Evolutionary conservation across 2,797 vertebrate genomes (phyloP), one percentile per base, ranked within the genome.

Genomic region (Varecia variegata): DNA sequence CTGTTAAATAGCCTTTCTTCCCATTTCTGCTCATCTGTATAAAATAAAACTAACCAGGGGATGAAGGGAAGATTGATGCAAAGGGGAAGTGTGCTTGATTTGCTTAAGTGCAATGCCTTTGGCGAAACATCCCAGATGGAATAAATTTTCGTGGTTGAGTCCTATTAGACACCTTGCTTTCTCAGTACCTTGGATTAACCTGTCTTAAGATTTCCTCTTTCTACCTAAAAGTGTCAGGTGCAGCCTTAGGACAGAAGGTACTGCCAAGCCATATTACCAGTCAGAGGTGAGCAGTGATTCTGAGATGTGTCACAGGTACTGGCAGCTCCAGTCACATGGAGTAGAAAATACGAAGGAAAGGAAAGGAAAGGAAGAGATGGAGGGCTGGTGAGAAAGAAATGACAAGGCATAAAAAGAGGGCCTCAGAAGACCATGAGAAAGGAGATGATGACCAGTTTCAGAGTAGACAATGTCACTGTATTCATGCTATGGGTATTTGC

Each of bases 11-110:
- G 80, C 25, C 67, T 71, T 86, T 43, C 38, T 58, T 93, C 81
- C 45, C 23, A 88, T 87, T 32, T 81, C 56, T 90, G 52, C 10
- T 93, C 23, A 88, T 92, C 77, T 92, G 32, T 62, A 73, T 77
- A 84, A 92, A 96, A 79, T 38, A 94, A 79, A 88, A 68, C 73
- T 70, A 93, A 89, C 54, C 82, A 93, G 65, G 32, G 27, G 43
- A 81, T 84, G n/a, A 84, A 83, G 54, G 32, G 58, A 85, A 95
- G 86, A 81, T 4, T 62, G 60, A 88, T 38, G 76, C 8, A 74
- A 90, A 93, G n/a, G 60, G 43, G 40, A 94, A 73, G 23, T 38
- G 23, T 10, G 38, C 32, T 67, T 83, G 70, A 73, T 79, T 50
- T 65, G 65, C 15, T 90, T 38, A 93, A 96, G 62, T 67, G 58